phyloP scores from a whole-genome alignment of 2,113 vertebrate species.

The Pteropus alecto region DNA sequence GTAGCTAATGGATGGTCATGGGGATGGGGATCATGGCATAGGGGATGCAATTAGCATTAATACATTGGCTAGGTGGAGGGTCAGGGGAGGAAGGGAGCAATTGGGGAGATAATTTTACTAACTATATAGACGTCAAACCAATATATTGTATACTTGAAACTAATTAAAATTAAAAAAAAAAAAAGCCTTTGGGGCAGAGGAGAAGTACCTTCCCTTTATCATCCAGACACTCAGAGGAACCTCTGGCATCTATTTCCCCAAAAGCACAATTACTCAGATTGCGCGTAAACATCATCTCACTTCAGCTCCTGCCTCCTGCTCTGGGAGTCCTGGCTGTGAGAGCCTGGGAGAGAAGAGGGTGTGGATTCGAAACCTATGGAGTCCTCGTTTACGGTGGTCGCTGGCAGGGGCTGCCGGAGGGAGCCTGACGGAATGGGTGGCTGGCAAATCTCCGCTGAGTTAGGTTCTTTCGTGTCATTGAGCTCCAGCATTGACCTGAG shows the following conservation, averaged over 20 bases:
- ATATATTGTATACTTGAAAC: no score
- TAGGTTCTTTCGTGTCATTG: background rate
- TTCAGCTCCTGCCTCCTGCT: background rate
- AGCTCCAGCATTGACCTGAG: background rate
- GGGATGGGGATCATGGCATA: no score
- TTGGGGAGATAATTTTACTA: no score
- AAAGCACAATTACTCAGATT: background rate
- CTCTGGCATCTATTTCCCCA: background rate
- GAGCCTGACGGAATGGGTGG: background rate
- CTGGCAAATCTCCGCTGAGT: background rate
- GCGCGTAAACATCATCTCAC: accelerated
- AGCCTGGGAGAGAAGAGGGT: background rate
- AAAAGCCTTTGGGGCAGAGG: no score
- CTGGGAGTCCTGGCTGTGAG: background rate
- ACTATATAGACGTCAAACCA: no score
- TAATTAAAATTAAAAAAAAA: no score
- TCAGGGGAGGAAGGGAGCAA: no score
- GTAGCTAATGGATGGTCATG: no score
- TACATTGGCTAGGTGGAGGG: no score
- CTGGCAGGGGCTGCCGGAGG: background rate
- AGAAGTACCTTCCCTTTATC: background rate
- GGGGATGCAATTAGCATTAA: no score
- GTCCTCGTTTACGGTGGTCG: background rate
- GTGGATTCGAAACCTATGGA: background rate
- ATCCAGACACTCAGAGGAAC: background rate